Evolutionary conservation across 2,113 vertebrate species (phyloP), one percentile per base, ranked within the genome.

Genomic region (Philantomba maxwellii): DNA sequence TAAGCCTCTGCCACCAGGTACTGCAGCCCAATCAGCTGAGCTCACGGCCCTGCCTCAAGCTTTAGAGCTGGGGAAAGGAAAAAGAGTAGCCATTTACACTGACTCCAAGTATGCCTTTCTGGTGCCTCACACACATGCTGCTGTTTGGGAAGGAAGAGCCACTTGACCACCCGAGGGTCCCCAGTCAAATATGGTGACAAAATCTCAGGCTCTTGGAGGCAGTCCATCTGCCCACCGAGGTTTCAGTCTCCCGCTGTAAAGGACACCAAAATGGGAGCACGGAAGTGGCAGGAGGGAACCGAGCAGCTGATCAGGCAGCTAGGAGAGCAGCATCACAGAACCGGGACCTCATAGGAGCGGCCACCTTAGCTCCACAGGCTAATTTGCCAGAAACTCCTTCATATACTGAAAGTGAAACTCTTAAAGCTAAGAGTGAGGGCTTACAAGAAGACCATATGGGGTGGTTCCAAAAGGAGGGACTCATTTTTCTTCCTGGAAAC

Each of bases 321-420:
- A 2, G n/a, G 64, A 21, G 64, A 66, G n/a, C n/a, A 66, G 64
- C 33, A 2, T 19, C 11, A 4, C 1, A 10, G 64, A 66, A 0
- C 33, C 64, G 5, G 1, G 16, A 10, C 62, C 62, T 2, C 1
- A 7, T 0, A 36, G 17, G 64, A 9, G n/a, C 1, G 8, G 33
- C 64, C 64, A 5, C 64, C 33, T 11, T 66, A 36, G 33, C 1
- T 11, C 33, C 64, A 66, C 17, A 21, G 60, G 2, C 33, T 36
- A 2, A 21, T 36, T 36, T 21, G 9, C 64, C 33, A 66, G 17
- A 36, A 36, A 36, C 64, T 66, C 64, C 64, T 66, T n/a, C 64
- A 21, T 36, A 5, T 4, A 5, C 64, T 66, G 64, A 66, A 66
- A 2, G 33, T 66, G 64, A 66, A 7, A 36, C 33, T n/a, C 64